phyloP scores from a whole-genome alignment of 2,797 vertebrate genomes.

The Crocidura indochinensis region DNA sequence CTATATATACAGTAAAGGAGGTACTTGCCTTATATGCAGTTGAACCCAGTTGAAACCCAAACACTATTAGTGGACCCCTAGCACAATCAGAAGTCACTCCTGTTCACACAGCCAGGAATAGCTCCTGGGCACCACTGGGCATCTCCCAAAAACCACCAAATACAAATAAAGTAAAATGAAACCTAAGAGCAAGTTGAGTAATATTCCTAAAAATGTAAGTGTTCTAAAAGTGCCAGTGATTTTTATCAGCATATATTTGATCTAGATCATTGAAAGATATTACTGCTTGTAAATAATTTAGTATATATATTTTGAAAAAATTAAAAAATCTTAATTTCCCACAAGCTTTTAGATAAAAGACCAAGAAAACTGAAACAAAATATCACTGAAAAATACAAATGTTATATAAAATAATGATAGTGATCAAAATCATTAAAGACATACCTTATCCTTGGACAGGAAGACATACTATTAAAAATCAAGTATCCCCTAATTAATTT shows the following conservation, averaged over 20 bases:
- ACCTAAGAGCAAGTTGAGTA: no score
- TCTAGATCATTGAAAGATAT: not conserved
- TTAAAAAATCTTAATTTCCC: not conserved
- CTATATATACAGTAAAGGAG: no score
- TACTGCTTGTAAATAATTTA: constrained; percentile 48
- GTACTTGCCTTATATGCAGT: no score
- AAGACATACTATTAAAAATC: constrained; percentile 73
- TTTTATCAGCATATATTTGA: constrained; percentile 37
- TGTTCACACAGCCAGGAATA: no score
- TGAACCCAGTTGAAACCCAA: no score
- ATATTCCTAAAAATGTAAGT: constrained; percentile 3
- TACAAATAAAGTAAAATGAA: no score
- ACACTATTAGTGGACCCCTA: no score
- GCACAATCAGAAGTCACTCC: no score
- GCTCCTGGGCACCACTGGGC: no score
- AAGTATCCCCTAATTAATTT: constrained; percentile 75
- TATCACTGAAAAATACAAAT: not conserved
- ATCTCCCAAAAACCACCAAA: no score
- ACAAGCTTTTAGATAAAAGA: not conserved
- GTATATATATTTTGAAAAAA: constrained; percentile 21
- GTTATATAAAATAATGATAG: constrained; percentile 45
- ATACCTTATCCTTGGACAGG: constrained; percentile 66
- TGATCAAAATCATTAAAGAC: constrained; percentile 70
- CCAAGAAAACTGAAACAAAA: constrained; percentile 39
- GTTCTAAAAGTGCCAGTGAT: not conserved